These are phyloP conservation scores for Hypsibius dujardini DNA, from an alignment of 1,140 invertebrate species.

Conservation along the genomic window DNA sequence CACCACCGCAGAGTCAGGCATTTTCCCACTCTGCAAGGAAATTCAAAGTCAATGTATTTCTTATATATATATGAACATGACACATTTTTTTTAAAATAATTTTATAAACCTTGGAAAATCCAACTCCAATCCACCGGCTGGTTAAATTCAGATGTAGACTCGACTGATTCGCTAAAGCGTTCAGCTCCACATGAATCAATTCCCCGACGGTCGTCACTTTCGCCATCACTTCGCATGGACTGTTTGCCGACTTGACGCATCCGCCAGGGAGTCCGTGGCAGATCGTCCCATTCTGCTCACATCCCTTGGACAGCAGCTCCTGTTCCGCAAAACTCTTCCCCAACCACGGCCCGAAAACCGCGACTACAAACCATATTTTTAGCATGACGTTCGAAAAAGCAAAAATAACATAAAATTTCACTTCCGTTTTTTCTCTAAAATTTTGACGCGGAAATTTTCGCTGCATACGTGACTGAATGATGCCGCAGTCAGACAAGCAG, in stretches of 20 bases:
- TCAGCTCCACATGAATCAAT: neutral
- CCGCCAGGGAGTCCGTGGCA: neutral
- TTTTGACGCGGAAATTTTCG: neutral
- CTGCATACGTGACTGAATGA: slow-evolving; percentile 5
- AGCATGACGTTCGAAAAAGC: too few relatives aligned
- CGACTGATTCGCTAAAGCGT: neutral
- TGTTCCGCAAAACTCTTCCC: too few relatives aligned
- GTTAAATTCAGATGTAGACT: neutral
- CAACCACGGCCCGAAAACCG: too few relatives aligned
- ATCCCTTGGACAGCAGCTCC: neutral
- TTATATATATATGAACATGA: neutral
- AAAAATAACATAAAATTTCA: too few relatives aligned
- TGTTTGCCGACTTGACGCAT: neutral
- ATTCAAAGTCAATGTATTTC: neutral
- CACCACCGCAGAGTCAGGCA: slow-evolving; percentile 4
- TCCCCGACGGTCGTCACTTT: neutral
- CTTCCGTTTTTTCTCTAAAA: too few relatives aligned
- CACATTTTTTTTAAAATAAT: neutral
- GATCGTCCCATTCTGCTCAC: neutral
- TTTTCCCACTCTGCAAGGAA: neutral
- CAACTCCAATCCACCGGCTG: slow-evolving; percentile 4
- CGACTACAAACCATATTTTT: too few relatives aligned
- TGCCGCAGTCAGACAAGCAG: too few relatives aligned
- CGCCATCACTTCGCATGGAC: neutral
- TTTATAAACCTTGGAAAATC: neutral